A percentile compares a stretch with the other conserved stretches of the same genome.
These are phyloP conservation scores for Melanchra persicariae DNA, from an alignment of 2,888 invertebrate genomes.

Conservation along the genomic window DNA sequence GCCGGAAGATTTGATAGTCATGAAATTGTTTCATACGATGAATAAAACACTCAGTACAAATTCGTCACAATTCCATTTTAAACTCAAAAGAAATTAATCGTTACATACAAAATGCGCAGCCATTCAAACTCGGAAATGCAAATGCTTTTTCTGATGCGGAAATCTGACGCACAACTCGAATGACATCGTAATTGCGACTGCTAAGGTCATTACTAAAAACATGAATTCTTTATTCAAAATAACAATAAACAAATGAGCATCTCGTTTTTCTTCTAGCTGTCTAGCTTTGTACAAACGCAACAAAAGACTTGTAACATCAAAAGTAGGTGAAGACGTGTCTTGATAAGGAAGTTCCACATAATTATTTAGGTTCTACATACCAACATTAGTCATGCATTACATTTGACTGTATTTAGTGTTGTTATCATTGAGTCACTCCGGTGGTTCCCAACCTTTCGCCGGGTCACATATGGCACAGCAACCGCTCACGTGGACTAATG, in stretches of 20 bases:
- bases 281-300: not conserved
- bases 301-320: conserved; percentile 22
- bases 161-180: conserved; percentile 24
- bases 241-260: conserved; percentile 5
- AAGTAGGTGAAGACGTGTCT: conserved; percentile 20
- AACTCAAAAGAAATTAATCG: conserved; percentile 16
- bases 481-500: conserved; percentile 64
- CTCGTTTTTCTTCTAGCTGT: not conserved
- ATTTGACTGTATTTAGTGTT: conserved; percentile 59
- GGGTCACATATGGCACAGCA: conserved; percentile 70
- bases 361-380: conserved; percentile 45
- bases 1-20: conserved; percentile 2
- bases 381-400: conserved; percentile 60
- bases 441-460: conserved; percentile 71
- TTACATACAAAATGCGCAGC: not conserved
- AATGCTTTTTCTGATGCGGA: conserved; percentile 19
- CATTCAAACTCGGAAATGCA: conserved; percentile 17
- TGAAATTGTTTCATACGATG: conserved; percentile 8
- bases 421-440: conserved; percentile 70
- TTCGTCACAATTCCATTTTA: conserved; percentile 6
- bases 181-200: conserved; percentile 11
- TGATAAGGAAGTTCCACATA: conserved; percentile 28
- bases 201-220: conserved; percentile 31
- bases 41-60: not conserved
- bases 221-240: not conserved